A percentile compares a stretch with the other conserved stretches of the same genome.
Conservation (phyloP, 2,797 vertebrate species). For the Sebastes oblongus region DNA sequence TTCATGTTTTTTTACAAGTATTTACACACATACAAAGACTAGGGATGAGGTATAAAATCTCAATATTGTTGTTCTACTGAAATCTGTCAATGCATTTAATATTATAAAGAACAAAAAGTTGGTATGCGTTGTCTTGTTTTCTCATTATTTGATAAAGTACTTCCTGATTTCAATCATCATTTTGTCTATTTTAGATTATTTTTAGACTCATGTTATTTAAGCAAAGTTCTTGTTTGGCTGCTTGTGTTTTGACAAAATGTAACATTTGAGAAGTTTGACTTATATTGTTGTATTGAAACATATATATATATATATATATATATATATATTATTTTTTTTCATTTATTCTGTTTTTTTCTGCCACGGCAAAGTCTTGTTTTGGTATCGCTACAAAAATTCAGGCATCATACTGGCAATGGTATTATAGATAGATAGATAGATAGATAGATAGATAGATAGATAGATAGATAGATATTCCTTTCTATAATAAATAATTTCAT, state of each 20-base stretch:
- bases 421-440: too few species aligned
- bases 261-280: neutral
- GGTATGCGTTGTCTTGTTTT: neutral
- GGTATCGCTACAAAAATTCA: neutral
- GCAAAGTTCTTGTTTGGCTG: neutral
- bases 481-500: neutral
- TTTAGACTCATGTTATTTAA: too few species aligned
- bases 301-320: neutral
- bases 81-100: neutral
- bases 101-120: neutral
- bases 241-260: neutral
- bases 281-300: neutral
- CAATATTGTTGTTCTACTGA: neutral
- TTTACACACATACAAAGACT: neutral
- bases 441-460: too few species aligned
- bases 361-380: neutral
- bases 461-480: too few species aligned
- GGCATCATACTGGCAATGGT: neutral
- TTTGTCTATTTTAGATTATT: neutral
- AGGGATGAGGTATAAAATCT: neutral
- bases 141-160: neutral
- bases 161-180: neutral
- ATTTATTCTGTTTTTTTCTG: neutral
- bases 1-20: neutral
- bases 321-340: neutral